These are phyloP conservation scores for Drosophila maculinotata DNA, from an alignment of 2,888 invertebrate species.

Conservation along the genomic window DNA sequence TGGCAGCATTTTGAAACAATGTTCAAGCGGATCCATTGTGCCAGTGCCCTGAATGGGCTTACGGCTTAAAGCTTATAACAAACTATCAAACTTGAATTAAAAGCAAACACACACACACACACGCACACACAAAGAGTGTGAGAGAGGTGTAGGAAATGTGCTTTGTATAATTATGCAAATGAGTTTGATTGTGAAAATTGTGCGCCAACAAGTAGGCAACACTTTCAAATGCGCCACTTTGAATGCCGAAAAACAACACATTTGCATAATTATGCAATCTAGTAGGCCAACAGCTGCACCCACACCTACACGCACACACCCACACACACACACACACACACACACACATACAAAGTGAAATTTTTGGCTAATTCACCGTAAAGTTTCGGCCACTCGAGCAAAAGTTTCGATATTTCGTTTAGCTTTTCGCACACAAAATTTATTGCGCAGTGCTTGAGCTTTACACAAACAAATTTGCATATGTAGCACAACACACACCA, in stretches of 20 bases:
- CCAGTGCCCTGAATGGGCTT: slow-evolving; percentile 32
- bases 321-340: slow-evolving; percentile 17
- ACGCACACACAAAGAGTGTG: slow-evolving; percentile 6
- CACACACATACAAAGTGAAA: slow-evolving; percentile 48
- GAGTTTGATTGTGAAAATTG: slow-evolving; percentile 77
- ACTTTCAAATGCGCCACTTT: slow-evolving; percentile 73
- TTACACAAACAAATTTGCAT: slow-evolving; percentile 53
- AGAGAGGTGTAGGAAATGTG: slow-evolving; percentile 27
- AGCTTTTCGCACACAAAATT: slow-evolving; percentile 57
- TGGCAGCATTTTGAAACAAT: slow-evolving; percentile 52
- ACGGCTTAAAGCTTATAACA: slow-evolving; percentile 67
- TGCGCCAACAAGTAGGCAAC: slow-evolving; percentile 73
- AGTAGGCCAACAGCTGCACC: slow-evolving; percentile 48
- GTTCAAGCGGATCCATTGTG: slow-evolving; percentile 68
- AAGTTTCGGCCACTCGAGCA: slow-evolving; percentile 54
- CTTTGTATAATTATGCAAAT: slow-evolving; percentile 78
- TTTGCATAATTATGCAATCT: slow-evolving; percentile 83
- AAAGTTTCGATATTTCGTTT: slow-evolving; percentile 67
- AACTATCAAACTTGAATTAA: slow-evolving; percentile 80
- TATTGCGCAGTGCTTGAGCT: slow-evolving; percentile 53
- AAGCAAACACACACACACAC: slow-evolving; percentile 40
- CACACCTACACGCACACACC: slow-evolving; percentile 27
- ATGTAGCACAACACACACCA: slow-evolving; percentile 28
- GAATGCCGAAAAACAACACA: slow-evolving; percentile 74
- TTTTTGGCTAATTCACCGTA: slow-evolving; percentile 64